Evolutionary conservation across 2,888 invertebrate genomes (phyloP).

Genomic region (Petrolisthes cinctipes): DNA sequence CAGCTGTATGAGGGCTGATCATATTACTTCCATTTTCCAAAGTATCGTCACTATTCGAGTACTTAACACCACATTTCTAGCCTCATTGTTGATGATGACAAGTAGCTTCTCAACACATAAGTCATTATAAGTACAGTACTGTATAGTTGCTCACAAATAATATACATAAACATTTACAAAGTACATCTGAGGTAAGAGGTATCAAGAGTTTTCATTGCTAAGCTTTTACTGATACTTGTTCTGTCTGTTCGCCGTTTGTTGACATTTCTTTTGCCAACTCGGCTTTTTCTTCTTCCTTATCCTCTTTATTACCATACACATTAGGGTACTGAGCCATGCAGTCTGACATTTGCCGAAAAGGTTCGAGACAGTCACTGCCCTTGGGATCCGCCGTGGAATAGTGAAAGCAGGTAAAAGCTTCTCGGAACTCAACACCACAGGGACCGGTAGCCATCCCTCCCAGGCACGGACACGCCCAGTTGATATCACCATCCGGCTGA

Average conservation of each 20-base stretch:
- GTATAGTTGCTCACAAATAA: too few species aligned
- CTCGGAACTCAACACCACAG: conserved; percentile 91
- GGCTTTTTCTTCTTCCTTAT: conserved; percentile 67
- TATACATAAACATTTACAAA: too few species aligned
- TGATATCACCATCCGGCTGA: conserved; percentile 84
- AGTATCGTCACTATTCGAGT: too few species aligned
- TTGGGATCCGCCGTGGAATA: conserved; percentile 86
- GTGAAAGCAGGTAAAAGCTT: conserved; percentile 95
- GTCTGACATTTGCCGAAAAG: conserved; percentile 89
- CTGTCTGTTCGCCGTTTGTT: neutral
- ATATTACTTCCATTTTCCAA: too few species aligned
- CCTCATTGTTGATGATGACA: too few species aligned
- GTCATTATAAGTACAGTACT: too few species aligned
- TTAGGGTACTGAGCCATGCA: conserved; percentile 91
- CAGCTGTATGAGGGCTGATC: too few species aligned
- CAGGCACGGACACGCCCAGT: conserved; percentile 97
- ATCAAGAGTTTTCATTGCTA: conserved; percentile 9
- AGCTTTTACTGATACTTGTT: conserved; percentile 34
- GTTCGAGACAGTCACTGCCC: conserved; percentile 91
- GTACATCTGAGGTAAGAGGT: neutral
- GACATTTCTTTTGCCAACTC: conserved; percentile 19
- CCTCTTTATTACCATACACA: conserved; percentile 78
- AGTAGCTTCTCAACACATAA: too few species aligned
- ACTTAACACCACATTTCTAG: too few species aligned
- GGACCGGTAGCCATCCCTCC: conserved; percentile 98